Evolutionary conservation across 2,797 vertebrate genomes (phyloP).

Genomic region (Fundulus diaphanus): DNA sequence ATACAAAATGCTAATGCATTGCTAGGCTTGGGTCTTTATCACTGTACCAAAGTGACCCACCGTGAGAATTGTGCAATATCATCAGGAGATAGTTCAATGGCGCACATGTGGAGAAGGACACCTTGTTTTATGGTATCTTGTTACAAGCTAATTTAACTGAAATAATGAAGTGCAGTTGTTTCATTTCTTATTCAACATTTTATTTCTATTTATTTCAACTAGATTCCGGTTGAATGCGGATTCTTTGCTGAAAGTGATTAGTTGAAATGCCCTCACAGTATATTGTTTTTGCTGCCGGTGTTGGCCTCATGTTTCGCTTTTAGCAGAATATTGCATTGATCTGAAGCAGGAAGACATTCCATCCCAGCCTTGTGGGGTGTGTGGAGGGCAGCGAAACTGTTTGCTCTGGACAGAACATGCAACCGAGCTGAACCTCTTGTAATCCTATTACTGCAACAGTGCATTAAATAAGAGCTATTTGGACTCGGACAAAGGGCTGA

Average conservation of each 20-base stretch:
- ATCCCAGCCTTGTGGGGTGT: constrained; percentile 59
- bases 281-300: not conserved
- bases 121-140: constrained; percentile 39
- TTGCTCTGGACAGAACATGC: constrained; percentile 58
- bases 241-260: not conserved
- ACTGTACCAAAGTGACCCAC: constrained; percentile 58
- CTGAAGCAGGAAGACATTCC: constrained; percentile 45
- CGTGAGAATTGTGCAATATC: constrained; percentile 71
- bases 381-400: constrained; percentile 49
- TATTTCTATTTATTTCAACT: not conserved
- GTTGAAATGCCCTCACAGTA: not conserved
- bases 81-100: constrained; percentile 61
- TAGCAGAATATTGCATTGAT: constrained; percentile 33
- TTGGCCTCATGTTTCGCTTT: constrained; percentile 15
- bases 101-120: constrained; percentile 43
- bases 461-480: constrained; percentile 77
- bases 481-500: constrained; percentile 46
- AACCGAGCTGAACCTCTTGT: constrained; percentile 78
- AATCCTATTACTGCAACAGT: constrained; percentile 83
- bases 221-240: too few species aligned
- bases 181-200: constrained; percentile 13
- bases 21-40: constrained; percentile 55
- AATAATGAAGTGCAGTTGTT: not conserved
- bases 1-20: constrained; percentile 45
- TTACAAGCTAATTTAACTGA: constrained; percentile 37